These are phyloP conservation scores for Platycnemis pennipes DNA, from an alignment of 2,888 invertebrate species.

Conservation along the genomic window DNA sequence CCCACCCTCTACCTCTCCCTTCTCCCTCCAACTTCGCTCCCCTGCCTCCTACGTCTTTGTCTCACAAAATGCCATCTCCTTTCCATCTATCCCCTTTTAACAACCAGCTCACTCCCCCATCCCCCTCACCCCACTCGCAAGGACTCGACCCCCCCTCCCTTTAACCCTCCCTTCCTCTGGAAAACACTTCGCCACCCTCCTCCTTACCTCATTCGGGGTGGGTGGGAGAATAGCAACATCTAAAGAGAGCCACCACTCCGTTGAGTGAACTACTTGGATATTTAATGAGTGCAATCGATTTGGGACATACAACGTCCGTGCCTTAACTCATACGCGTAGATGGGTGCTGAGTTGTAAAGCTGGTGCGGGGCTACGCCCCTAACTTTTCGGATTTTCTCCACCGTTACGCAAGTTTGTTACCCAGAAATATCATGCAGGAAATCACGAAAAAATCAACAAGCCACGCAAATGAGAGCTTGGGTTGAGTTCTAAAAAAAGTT, in stretches of 20 bases:
- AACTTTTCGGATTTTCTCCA: too few species aligned
- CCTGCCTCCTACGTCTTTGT: not conserved
- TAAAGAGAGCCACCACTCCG: not conserved
- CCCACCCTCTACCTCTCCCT: not conserved
- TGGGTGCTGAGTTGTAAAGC: not conserved
- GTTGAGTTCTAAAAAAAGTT: too few species aligned
- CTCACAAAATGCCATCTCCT: slow-evolving; percentile 17
- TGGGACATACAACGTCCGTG: not conserved
- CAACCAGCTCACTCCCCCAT: not conserved
- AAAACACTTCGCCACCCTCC: not conserved
- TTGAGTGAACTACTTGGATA: not conserved
- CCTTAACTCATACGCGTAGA: not conserved
- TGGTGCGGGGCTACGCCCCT: too few species aligned
- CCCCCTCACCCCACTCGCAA: not conserved
- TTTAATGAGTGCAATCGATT: not conserved
- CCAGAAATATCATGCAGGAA: not conserved
- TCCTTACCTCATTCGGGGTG: not conserved
- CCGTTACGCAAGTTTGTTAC: too few species aligned
- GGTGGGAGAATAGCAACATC: not conserved
- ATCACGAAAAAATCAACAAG: not conserved
- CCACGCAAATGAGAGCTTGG: not conserved
- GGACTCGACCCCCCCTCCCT: not conserved
- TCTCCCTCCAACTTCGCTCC: too few species aligned
- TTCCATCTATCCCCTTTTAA: slow-evolving; percentile 19
- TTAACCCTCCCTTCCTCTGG: not conserved